These are phyloP conservation scores for Chionis minor DNA, from an alignment of 2,113 vertebrate genomes.

Conservation along the genomic window DNA sequence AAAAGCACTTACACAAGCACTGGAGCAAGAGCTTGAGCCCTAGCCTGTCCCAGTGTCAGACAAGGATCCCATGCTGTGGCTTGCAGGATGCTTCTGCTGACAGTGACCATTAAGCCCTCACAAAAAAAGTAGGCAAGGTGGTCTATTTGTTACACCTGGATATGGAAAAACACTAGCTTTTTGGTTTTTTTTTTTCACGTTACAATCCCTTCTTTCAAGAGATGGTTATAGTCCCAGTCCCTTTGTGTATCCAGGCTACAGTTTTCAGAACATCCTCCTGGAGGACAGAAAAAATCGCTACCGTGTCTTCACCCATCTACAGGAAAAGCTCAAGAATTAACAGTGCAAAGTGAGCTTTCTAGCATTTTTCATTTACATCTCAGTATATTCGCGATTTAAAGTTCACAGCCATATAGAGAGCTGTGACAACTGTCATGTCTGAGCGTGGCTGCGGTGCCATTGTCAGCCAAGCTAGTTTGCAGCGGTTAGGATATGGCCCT, in stretches of 20 bases:
- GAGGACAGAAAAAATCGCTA: background rate
- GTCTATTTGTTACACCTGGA: background rate
- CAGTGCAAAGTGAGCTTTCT: background rate
- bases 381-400: background rate
- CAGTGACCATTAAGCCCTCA: background rate
- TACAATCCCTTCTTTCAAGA: background rate
- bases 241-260: background rate
- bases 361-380: background rate
- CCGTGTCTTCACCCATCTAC: background rate
- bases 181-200: background rate
- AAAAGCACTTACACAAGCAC: background rate
- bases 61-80: background rate
- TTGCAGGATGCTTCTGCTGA: background rate
- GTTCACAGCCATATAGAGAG: background rate
- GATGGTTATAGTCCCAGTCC: background rate
- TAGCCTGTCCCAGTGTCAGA: background rate
- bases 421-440: conserved; percentile 35
- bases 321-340: background rate
- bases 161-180: background rate
- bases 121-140: background rate
- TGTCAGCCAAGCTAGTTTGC: background rate
- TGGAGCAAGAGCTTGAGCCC: background rate
- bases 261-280: background rate
- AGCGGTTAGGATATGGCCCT: background rate
- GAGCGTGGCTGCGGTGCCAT: background rate